Base-by-base conservation (phyloP, 1,140 invertebrate species). In the Apis laboriosa region DNA sequence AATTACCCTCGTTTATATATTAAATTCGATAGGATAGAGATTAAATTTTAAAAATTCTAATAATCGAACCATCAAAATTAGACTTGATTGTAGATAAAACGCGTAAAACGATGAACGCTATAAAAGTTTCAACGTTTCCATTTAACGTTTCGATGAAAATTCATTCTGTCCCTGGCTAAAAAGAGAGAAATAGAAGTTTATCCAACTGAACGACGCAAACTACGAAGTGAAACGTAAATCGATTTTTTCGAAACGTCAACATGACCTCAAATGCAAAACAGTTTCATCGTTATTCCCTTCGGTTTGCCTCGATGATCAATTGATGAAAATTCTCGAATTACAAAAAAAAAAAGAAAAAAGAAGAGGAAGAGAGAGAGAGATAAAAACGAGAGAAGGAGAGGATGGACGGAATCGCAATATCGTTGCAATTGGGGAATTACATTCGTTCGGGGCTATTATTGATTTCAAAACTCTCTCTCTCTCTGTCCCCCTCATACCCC, bases 261-360 rank as follows among this genome's bases (percentile, higher is more conserved):
- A 72, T 19, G 56, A 21, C 67, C 77, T 71, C 55, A 28, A 71
- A 79, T 79, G 77, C 55, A 72, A 60, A 79, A 61, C 77, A 71
- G 55, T 15, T 19, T 71, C 77, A 34, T 79, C 67, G 77, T 79
- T 79, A 72, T 79, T 79, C 77, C 55, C 43, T 72, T 24, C 49
- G 19, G 76, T 53, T 72, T 5, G n/a, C n/a, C 3, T n/a, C 9
- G 43, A 34, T 61, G 49, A 78, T 78, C 77, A 60, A 79, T 79
- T 60, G 66, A 12, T n/a, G 55, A 34, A 79, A 51, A 79, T 79
- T 79, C 43, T 34, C n/a, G 66, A 51, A 60, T 71, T 79, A 34
- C 55, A 24, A 66, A 24, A n/a, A 28, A 67, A 49, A 76, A 56
- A 53, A 8, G 28, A 13, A 4, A 17, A 19, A 9, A 28, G 9